Evolutionary conservation across 2,797 vertebrate genomes (phyloP).

Genomic region (Microcaecilia unicolor): DNA sequence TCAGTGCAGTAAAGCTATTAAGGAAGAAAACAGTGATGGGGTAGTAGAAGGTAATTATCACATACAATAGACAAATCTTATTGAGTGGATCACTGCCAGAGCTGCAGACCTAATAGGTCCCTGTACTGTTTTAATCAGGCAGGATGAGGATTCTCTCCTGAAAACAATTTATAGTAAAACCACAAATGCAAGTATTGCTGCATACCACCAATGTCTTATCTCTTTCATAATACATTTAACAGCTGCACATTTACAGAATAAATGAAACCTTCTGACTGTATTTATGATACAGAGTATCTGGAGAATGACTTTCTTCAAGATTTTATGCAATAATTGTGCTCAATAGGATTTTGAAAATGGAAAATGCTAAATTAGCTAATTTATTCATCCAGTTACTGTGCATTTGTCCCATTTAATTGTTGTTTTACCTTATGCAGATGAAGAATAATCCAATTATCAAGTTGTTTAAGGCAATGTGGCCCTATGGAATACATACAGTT

Average conservation of each 20-base stretch:
- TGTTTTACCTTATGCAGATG: no score
- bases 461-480: no score
- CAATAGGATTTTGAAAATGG: no score
- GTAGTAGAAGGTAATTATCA: conserved; percentile 46
- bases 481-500: no score
- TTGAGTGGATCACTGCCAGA: conserved; percentile 45
- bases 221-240: conserved; percentile 24
- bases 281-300: conserved; percentile 26
- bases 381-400: no score
- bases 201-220: conserved; percentile 18
- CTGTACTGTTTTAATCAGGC: conserved; percentile 46
- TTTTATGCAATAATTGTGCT: no score
- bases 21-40: conserved; percentile 44
- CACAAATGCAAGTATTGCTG: conserved; percentile 32
- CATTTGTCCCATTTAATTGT: no score
- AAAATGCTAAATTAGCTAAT: no score
- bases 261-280: conserved; percentile 28
- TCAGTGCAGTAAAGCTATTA: conserved; percentile 31
- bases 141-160: conserved; percentile 34
- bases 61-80: conserved; percentile 51
- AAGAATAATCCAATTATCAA: no score
- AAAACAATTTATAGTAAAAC: conserved; percentile 44
- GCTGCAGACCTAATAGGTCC: conserved; percentile 43
- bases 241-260: conserved; percentile 30
- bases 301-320: no score